These are phyloP conservation scores for Metopolophium dirhodum DNA, from an alignment of 1,140 invertebrate genomes.

Conservation along the genomic window DNA sequence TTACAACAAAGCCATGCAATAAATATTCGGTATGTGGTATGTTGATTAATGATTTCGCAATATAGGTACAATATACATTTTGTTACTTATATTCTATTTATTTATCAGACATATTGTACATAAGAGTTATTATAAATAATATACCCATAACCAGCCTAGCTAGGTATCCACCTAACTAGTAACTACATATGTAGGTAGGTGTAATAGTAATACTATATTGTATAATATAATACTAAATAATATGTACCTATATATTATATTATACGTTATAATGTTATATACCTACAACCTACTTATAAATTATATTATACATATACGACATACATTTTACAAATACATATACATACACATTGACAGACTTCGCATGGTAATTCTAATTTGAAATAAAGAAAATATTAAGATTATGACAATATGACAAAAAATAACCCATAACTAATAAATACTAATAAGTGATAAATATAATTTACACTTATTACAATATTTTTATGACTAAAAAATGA, in stretches of 20 bases:
- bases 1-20: not conserved
- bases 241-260: no score
- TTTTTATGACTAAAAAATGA: not conserved
- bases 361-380: not conserved
- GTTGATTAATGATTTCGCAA: not conserved
- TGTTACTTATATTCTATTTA: not conserved
- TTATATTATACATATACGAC: no score
- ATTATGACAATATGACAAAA: not conserved
- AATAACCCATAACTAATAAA: not conserved
- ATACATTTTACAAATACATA: no score
- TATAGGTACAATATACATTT: not conserved
- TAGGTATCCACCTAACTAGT: no score
- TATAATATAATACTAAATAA: no score
- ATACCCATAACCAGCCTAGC: no score
- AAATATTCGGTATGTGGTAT: not conserved
- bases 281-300: no score
- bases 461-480: not conserved
- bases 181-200: no score
- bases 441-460: no score
- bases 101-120: not conserved
- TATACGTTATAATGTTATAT: no score
- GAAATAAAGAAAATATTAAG: not conserved
- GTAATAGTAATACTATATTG: no score
- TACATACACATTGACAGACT: no score
- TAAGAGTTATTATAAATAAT: not conserved